Conservation (phyloP, 2,888 invertebrate genomes). For the Lamellibrachia satsuma region DNA sequence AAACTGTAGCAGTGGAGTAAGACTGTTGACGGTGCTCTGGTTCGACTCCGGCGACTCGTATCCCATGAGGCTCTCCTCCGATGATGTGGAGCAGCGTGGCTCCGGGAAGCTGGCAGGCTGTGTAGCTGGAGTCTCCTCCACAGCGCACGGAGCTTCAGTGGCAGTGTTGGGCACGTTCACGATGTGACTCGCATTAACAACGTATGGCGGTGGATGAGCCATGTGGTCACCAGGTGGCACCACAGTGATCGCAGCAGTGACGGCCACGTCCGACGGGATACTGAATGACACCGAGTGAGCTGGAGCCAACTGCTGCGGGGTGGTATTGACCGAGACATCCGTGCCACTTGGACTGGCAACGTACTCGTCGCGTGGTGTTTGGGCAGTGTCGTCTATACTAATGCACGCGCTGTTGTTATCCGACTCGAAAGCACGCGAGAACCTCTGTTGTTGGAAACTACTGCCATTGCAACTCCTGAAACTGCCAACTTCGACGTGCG, state of each 20-base stretch:
- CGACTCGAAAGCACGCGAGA: not conserved
- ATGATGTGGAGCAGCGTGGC: not conserved
- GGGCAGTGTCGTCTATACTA: not conserved
- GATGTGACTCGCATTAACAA: not conserved
- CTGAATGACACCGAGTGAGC: not conserved
- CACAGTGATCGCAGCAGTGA: not conserved
- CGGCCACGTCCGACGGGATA: not conserved
- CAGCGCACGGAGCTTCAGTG: not conserved
- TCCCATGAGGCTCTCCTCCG: conserved; percentile 20
- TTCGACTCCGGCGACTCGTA: conserved; percentile 35
- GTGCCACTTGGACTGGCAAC: not conserved
- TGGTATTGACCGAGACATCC: conserved; percentile 27
- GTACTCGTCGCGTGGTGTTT: not conserved
- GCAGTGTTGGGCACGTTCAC: not conserved
- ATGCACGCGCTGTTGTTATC: not conserved
- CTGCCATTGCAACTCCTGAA: not conserved
- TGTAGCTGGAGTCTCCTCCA: not conserved
- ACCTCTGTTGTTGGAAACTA: not conserved
- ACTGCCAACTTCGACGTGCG: conserved; percentile 25
- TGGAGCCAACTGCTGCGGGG: conserved; percentile 30
- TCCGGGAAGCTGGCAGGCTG: not conserved
- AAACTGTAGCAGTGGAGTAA: conserved; percentile 34
- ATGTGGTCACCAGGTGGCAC: not conserved
- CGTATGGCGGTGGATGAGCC: not conserved
- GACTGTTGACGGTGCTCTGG: conserved; percentile 39